Evolutionary conservation across 2,113 vertebrate species (phyloP), one percentile per base, ranked within the genome.

Genomic region (Sylvicapra grimmia): DNA sequence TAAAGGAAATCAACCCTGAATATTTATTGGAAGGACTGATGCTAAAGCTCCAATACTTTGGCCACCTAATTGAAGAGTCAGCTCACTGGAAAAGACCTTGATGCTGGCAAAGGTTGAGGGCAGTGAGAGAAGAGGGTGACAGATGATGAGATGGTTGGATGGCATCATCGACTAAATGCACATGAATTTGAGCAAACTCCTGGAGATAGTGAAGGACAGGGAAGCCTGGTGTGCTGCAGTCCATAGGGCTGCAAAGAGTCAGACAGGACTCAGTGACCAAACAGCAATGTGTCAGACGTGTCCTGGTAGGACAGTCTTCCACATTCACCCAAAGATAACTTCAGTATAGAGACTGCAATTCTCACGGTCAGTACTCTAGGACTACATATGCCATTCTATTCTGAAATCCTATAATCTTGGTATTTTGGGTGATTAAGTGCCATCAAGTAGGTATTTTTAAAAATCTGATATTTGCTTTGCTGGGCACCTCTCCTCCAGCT

Each of bases 401-500:
- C 56, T 53, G 33, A 79, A 80, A 82, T 53, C 63, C 25, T 36
- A 8, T 54, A 77, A 13, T 65, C 87, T 90, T 36, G 47, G 56
- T 33, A 36, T 82, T 61, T 90, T 80, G 77, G 19, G 61, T 96
- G 6, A 33, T 84, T 95, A 86, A 59, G 86, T 65, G 65, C 14
- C 29, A 75, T 59, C 36, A 47, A 29, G 56, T 75, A 89, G 29
- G 13, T 89, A 11, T 72, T 47, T 75, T 92, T 77, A 1, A 23
- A 59, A 79, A 72, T 36, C 53, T 94, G n/a, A 33, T 88, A 80
- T 96, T 94, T 85, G 33, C 10, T 86, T 21, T 79, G 49, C 65
- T 83, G 15, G 36, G 25, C 12, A 77, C 31, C 90, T 96, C 49
- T 89, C 25, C 25, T 40, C 33, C 58, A 68, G 29, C 2, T 59